phyloP scores from a whole-genome alignment of 2,797 vertebrate species.

The Peromyscus eremicus region DNA sequence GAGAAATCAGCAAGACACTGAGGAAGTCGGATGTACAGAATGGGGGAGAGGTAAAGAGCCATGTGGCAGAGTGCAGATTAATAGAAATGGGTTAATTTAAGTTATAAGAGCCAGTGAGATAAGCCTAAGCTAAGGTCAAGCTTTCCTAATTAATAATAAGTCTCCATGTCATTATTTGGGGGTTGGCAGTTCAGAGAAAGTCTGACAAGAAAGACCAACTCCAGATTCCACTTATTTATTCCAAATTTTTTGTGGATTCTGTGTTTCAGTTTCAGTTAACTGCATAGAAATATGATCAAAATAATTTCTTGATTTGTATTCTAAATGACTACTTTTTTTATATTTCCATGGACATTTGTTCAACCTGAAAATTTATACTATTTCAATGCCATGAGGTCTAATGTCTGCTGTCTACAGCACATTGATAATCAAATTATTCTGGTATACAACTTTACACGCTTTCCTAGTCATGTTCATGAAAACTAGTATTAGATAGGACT shows the following conservation, averaged over 20 bases:
- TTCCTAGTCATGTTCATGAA: not conserved
- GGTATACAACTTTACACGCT: not conserved
- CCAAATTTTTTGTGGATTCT: not conserved
- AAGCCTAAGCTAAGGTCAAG: not conserved
- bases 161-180: not conserved
- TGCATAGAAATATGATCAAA: not conserved
- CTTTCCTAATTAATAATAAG: not conserved
- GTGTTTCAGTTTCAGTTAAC: not conserved
- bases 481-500: not conserved
- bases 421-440: not conserved
- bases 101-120: not conserved
- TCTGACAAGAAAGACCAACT: no score
- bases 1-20: not conserved
- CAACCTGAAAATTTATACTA: not conserved
- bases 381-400: not conserved
- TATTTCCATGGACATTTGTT: not conserved
- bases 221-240: not conserved
- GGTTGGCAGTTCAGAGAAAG: no score
- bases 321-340: not conserved
- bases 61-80: not conserved
- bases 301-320: not conserved
- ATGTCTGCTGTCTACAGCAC: rapidly evolving
- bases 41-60: not conserved
- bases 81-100: not conserved
- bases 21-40: not conserved